These are phyloP conservation scores for Holothuria scabra DNA, from an alignment of 53 echinoderm and acorn worm genomes.

Conservation along the genomic window DNA sequence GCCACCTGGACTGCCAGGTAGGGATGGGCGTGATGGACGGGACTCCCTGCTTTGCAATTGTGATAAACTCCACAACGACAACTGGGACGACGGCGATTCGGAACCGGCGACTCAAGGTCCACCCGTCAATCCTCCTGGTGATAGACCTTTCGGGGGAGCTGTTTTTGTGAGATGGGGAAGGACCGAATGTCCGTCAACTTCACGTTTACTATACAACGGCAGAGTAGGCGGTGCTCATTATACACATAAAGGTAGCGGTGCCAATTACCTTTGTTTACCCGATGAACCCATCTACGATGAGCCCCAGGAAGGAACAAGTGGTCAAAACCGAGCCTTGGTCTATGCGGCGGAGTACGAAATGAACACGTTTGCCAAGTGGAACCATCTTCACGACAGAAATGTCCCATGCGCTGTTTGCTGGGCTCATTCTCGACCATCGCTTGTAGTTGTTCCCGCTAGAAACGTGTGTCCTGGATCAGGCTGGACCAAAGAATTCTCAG, in stretches of 20 bases:
- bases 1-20: slow-evolving; percentile 19
- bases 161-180: slow-evolving; percentile 44
- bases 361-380: not conserved
- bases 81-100: not conserved
- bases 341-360: slow-evolving; percentile 56
- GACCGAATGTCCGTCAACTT: slow-evolving; percentile 7
- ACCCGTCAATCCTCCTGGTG: not conserved
- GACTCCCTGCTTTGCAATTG: not conserved
- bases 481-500: slow-evolving; percentile 60
- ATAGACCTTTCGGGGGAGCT: not conserved
- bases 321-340: not conserved
- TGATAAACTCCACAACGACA: too few species aligned
- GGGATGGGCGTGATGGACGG: slow-evolving; percentile 35
- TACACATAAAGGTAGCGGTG: slow-evolving; percentile 37
- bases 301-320: not conserved
- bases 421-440: slow-evolving; percentile 7
- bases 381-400: slow-evolving; percentile 25
- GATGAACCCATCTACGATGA: slow-evolving; percentile 53
- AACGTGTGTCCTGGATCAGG: slow-evolving; percentile 47
- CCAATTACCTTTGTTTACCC: slow-evolving; percentile 52
- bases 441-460: slow-evolving; percentile 59
- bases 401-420: slow-evolving; percentile 59
- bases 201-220: slow-evolving; percentile 29
- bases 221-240: slow-evolving; percentile 47
- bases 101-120: not conserved